These are phyloP conservation scores for Thripadectes ignobilis DNA, from an alignment of 2,797 vertebrate species.

Conservation along the genomic window DNA sequence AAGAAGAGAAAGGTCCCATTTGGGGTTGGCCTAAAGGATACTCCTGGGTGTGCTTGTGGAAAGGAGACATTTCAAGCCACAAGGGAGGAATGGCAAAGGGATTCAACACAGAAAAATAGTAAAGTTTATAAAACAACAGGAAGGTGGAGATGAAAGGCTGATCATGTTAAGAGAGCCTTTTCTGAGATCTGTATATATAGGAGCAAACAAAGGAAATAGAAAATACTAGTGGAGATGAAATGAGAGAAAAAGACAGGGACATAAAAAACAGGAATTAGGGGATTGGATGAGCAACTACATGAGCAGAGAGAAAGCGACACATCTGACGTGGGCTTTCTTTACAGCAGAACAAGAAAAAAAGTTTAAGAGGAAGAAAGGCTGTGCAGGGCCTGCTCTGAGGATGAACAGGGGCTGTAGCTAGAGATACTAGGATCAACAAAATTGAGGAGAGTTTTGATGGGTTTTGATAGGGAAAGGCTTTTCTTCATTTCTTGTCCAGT, in stretches of 20 bases:
- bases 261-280: background rate
- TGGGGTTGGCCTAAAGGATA: background rate
- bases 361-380: background rate
- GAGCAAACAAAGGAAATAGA: background rate
- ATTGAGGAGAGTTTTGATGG: background rate
- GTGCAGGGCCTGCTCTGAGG: background rate
- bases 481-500: background rate
- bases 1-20: background rate
- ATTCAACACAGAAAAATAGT: background rate
- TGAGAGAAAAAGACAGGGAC: background rate
- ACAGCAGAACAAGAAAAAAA: background rate
- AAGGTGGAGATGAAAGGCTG: background rate
- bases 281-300: background rate
- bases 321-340: background rate
- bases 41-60: background rate
- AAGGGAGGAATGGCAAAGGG: background rate
- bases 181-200: background rate
- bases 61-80: background rate
- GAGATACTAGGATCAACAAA: background rate
- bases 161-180: background rate
- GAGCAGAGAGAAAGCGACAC: background rate
- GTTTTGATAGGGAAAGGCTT: background rate
- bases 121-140: background rate
- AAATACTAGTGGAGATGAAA: background rate
- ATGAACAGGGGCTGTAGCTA: background rate